Conservation (phyloP, 1,140 invertebrate genomes). For the Antheraea mylitta region DNA sequence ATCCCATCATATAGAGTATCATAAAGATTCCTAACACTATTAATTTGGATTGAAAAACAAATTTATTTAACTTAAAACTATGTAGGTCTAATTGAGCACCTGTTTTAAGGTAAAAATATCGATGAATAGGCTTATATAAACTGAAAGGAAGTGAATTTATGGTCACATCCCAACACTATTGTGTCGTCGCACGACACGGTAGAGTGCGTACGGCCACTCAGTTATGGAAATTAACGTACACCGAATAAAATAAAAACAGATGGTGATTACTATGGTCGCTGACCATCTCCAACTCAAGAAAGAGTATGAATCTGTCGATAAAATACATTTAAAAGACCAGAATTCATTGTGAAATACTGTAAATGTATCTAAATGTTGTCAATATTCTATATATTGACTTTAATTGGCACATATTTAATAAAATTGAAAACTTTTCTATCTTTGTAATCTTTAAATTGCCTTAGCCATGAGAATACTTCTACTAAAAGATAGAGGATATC, state of each 20-base stretch:
- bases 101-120: neutral
- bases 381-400: too few relatives aligned
- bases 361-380: neutral
- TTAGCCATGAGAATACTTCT: too few relatives aligned
- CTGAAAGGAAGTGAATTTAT: constrained; percentile 8
- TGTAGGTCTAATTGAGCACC: too few relatives aligned
- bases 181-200: constrained; percentile 45
- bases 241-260: constrained; percentile 66
- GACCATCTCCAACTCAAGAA: constrained; percentile 39
- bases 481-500: too few relatives aligned
- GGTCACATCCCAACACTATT: constrained; percentile 41
- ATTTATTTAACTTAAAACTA: too few relatives aligned
- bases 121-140: neutral
- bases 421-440: too few relatives aligned
- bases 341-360: neutral
- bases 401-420: too few relatives aligned
- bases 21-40: too few relatives aligned
- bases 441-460: too few relatives aligned
- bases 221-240: constrained; percentile 63
- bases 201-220: constrained; percentile 54
- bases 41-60: too few relatives aligned
- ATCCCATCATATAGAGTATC: too few relatives aligned
- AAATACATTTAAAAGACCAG: neutral
- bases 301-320: constrained; percentile 19
- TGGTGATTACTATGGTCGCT: constrained; percentile 64